Evolutionary conservation across 2,113 vertebrate species (phyloP), one percentile per base, ranked within the genome.

Genomic region (Corapipo altera): DNA sequence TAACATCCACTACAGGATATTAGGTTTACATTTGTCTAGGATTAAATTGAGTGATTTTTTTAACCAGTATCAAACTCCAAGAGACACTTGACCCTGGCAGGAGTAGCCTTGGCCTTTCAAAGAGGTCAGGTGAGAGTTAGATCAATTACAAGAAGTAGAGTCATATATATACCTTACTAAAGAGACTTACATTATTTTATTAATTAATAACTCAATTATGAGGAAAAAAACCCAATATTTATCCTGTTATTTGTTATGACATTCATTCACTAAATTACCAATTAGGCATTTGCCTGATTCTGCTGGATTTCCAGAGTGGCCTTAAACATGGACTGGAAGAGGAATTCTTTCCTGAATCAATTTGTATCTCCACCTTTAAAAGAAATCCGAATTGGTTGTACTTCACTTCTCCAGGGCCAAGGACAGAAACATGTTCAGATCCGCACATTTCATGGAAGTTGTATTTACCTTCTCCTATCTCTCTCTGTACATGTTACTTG

Each of bases 391-490:
- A 43, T 28, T 57, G 7, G 5, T 70, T 73, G 13, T 72, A 6
- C 9, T 75, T 88, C 33, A 33, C 18, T 55, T 48, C 30, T 52
- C n/a, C 18, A 33, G 43, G 14, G 5, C 4, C 30, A 70, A 15
- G 9, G 9, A 44, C 24, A 77, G n/a, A 73, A 80, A 66, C 1
- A 2, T 22, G 7, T 32, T 59, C 39, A 58, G 69, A 33, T 32
- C 8, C 23, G 16, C 4, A 23, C 1, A 28, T 16, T 46, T 55
- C 22, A 39, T 22, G 23, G 41, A 14, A 39, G 5, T 12, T 73
- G 6, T 3, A 8, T 15, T 35, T 21, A 5, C 11, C 5, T 67
- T 24, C 4, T 58, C 8, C 24, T 0, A 0, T 19, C 61, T 11
- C 33, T 22, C 27, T 62, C 7, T 62, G 20, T 11, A 4, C 26